Evolutionary conservation across 2,113 vertebrate genomes (phyloP).

Genomic region (Glaucomys volans): DNA sequence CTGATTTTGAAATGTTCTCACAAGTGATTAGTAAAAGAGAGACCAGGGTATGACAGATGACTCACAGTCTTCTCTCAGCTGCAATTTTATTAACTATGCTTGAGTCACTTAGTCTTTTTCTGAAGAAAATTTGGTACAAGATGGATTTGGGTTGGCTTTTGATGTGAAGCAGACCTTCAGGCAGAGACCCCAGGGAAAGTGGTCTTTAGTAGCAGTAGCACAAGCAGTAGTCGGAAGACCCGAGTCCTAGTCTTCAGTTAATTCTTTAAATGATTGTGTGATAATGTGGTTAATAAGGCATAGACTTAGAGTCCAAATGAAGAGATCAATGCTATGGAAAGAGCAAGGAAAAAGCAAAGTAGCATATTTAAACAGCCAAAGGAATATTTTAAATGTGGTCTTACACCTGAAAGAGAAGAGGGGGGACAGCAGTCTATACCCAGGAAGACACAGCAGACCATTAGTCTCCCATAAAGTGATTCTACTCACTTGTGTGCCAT

Average conservation of each 20-base stretch:
- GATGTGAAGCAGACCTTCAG: not conserved
- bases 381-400: not conserved
- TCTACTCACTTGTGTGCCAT: not conserved
- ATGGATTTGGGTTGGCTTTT: not conserved
- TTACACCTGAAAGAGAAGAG: not conserved
- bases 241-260: not conserved
- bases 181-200: not conserved
- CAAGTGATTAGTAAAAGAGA: constrained; percentile 63
- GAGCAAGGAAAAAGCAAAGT: not conserved
- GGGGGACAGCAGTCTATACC: not conserved
- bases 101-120: constrained; percentile 62
- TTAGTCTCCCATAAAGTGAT: not conserved
- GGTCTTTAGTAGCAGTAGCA: not conserved
- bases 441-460: not conserved
- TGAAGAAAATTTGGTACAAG: constrained; percentile 35
- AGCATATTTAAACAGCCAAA: not conserved
- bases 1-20: constrained; percentile 72
- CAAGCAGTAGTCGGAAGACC: not conserved
- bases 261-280: not conserved
- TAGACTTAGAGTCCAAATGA: not conserved
- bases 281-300: not conserved
- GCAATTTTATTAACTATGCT: constrained; percentile 61
- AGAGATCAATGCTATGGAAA: not conserved
- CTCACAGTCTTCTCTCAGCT: constrained; percentile 56
- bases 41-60: constrained; percentile 66